A percentile compares a stretch with the other conserved stretches of the same genome.
Conservation (phyloP, 2,113 vertebrate species). For the Nanorana parkeri region DNA sequence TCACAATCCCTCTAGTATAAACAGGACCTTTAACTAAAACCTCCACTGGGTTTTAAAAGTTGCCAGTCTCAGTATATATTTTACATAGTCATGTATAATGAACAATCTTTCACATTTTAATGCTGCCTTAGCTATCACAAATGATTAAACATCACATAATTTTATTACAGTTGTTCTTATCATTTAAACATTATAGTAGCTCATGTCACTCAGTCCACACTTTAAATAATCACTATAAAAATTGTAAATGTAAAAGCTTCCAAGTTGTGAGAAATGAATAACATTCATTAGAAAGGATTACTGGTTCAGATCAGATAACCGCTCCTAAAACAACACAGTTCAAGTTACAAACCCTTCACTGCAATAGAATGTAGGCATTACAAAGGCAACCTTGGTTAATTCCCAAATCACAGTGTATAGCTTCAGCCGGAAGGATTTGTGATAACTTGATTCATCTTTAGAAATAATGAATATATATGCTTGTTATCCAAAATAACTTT, state of each 20-base stretch:
- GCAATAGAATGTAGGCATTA: neutral
- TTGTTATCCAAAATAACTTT: neutral
- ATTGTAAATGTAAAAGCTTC: neutral
- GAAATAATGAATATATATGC: constrained; percentile 24
- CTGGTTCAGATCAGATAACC: neutral
- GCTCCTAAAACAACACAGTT: neutral
- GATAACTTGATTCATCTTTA: neutral
- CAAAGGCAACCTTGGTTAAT: constrained; percentile 13
- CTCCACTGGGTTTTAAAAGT: too few species aligned
- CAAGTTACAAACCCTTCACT: constrained; percentile 8
- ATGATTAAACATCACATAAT: too few species aligned
- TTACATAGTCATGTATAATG: too few species aligned
- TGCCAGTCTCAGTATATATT: too few species aligned
- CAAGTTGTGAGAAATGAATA: neutral
- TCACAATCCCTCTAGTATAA: too few species aligned
- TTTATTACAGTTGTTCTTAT: too few species aligned
- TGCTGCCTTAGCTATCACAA: too few species aligned
- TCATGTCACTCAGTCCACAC: neutral
- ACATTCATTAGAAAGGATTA: neutral
- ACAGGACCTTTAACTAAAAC: too few species aligned
- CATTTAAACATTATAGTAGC: neutral
- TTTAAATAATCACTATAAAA: neutral
- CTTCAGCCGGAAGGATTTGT: neutral
- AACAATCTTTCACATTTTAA: too few species aligned
- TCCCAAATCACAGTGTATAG: constrained; percentile 1